Evolutionary conservation across 2,888 invertebrate genomes (phyloP).

Genomic region (Pemphredon lugubris): DNA sequence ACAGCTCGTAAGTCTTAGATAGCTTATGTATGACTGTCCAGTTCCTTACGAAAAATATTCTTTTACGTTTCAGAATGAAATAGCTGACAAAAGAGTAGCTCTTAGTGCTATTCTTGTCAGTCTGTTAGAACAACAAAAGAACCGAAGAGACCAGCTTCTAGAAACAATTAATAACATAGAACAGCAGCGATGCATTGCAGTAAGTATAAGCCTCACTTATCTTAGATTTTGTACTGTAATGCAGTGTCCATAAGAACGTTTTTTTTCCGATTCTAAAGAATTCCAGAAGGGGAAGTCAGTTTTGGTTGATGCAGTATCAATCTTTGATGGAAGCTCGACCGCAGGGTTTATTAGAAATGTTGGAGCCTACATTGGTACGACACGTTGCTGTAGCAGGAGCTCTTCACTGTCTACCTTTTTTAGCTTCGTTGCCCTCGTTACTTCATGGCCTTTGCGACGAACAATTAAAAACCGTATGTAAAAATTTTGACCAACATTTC

Average conservation of each 20-base stretch:
- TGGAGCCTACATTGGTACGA: constrained; percentile 87
- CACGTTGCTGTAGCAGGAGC: constrained; percentile 88
- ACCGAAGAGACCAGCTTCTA: constrained; percentile 85
- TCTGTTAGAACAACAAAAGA: constrained; percentile 86
- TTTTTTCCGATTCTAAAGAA: constrained; percentile 20
- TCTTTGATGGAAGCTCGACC: constrained; percentile 90
- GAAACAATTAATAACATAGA: constrained; percentile 89
- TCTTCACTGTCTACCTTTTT: constrained; percentile 89
- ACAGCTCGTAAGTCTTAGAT: constrained; percentile 84
- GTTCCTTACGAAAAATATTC: not conserved
- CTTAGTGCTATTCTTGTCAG: constrained; percentile 87
- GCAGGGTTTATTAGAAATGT: constrained; percentile 84
- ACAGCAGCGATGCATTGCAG: constrained; percentile 77
- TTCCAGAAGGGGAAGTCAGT: constrained; percentile 79
- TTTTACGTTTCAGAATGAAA: constrained; percentile 83
- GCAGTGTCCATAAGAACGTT: not conserved
- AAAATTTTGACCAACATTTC: not conserved
- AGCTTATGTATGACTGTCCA: constrained; percentile 11
- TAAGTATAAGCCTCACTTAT: constrained; percentile 63
- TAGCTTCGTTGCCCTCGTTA: constrained; percentile 82
- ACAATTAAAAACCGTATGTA: constrained; percentile 82
- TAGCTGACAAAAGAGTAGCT: constrained; percentile 86
- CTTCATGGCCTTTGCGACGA: constrained; percentile 83
- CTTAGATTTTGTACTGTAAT: too few relatives aligned
- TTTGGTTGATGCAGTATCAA: constrained; percentile 92